Conservation (phyloP, 2,888 invertebrate species). For the Dryocosmus kuriphilus region DNA sequence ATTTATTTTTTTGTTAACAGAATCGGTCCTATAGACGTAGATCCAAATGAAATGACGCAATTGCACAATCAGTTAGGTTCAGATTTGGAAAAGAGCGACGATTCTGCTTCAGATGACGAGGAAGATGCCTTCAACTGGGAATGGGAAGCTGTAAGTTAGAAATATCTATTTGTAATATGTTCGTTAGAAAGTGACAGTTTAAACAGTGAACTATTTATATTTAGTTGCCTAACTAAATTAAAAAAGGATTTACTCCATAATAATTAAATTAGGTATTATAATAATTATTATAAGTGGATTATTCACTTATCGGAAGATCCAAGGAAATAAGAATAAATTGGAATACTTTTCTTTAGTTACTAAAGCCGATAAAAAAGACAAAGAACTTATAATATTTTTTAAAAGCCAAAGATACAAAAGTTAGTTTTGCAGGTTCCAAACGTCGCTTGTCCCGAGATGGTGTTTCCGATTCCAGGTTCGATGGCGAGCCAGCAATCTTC, state of each 20-base stretch:
- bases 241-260: too few species aligned
- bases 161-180: too few species aligned
- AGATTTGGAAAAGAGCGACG: conserved; percentile 82
- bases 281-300: too few species aligned
- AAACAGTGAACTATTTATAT: too few species aligned
- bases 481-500: conserved; percentile 71
- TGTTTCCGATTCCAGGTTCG: conserved; percentile 73
- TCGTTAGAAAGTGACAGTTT: too few species aligned
- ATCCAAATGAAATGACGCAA: conserved; percentile 80
- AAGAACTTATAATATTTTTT: too few species aligned
- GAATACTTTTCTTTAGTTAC: too few species aligned
- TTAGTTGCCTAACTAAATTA: too few species aligned
- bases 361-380: too few species aligned
- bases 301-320: too few species aligned
- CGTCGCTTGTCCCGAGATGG: conserved; percentile 79
- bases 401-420: background rate
- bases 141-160: conserved; percentile 86
- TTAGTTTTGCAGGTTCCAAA: conserved; percentile 79
- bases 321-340: too few species aligned
- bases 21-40: conserved; percentile 82
- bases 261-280: too few species aligned
- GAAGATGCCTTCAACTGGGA: conserved; percentile 87
- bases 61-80: conserved; percentile 83
- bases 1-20: conserved; percentile 72
- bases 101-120: conserved; percentile 84